Conservation (phyloP, 2,113 vertebrate species). For the Notarius quadriscutis region DNA sequence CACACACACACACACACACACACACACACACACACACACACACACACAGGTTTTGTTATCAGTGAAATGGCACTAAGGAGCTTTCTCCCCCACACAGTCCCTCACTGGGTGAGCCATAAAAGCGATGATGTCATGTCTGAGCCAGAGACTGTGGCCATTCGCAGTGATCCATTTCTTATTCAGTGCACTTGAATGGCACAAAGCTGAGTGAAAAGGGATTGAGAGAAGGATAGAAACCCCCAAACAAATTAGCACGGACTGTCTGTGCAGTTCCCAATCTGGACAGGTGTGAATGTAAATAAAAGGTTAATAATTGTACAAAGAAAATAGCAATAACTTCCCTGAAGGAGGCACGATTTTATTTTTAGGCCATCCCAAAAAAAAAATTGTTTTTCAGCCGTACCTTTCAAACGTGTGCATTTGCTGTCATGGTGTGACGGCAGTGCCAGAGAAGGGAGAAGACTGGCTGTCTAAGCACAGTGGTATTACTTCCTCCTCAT, state of each 20-base stretch:
- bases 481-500: slow-evolving; percentile 50
- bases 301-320: background rate
- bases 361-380: background rate
- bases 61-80: slow-evolving; percentile 59
- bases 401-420: background rate
- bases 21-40: background rate
- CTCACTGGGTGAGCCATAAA: slow-evolving; percentile 62
- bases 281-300: slow-evolving; percentile 35
- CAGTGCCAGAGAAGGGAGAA: slow-evolving; percentile 3
- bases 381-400: background rate
- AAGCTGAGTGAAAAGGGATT: slow-evolving; percentile 47
- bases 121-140: slow-evolving; percentile 73
- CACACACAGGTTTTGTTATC: slow-evolving; percentile 40
- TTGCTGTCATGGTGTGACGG: background rate
- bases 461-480: slow-evolving; percentile 21
- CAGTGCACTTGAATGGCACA: slow-evolving; percentile 59
- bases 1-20: background rate
- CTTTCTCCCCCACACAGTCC: slow-evolving; percentile 46
- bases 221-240: slow-evolving; percentile 30
- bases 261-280: background rate
- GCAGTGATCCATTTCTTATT: slow-evolving; percentile 66
- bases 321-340: background rate
- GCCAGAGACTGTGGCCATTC: slow-evolving; percentile 62
- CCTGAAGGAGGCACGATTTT: background rate
- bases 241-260: slow-evolving; percentile 13